These are phyloP conservation scores for Lacerta viridis DNA, from an alignment of 2,797 vertebrate genomes.

Conservation along the genomic window DNA sequence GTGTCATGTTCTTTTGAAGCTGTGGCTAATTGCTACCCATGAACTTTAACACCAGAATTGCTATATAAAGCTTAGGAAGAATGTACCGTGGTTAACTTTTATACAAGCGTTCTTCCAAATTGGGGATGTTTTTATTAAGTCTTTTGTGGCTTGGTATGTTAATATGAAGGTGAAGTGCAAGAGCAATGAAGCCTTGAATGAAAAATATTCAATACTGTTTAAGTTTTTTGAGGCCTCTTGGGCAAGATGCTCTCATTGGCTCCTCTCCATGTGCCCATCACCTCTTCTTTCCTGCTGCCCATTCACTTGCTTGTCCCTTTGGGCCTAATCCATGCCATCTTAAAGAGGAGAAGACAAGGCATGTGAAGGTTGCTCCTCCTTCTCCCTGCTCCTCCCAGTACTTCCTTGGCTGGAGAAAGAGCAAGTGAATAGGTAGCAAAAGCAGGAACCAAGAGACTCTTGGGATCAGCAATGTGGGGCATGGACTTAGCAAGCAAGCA, in stretches of 20 bases:
- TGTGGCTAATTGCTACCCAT: background rate
- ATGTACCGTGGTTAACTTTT: constrained; percentile 19
- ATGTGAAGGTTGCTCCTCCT: background rate
- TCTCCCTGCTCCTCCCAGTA: background rate
- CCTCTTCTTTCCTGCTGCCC: background rate
- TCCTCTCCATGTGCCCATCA: too few relatives aligned
- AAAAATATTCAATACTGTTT: background rate
- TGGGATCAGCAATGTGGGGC: background rate
- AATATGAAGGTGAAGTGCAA: background rate
- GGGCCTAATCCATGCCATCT: background rate
- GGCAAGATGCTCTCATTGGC: background rate
- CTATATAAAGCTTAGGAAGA: constrained; percentile 49
- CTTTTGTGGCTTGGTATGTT: background rate
- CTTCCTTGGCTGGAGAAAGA: background rate
- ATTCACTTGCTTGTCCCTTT: background rate
- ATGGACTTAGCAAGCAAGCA: background rate
- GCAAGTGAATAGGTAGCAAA: background rate
- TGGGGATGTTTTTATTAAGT: background rate
- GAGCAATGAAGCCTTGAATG: accelerated
- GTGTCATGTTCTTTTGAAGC: background rate
- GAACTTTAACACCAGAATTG: constrained; percentile 49
- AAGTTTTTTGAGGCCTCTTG: background rate
- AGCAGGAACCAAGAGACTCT: background rate
- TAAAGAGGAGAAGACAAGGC: background rate
- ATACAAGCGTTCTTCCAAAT: background rate